Evolutionary conservation across 2,113 vertebrate species (phyloP), one percentile per base, ranked within the genome.

Genomic region (Eolophus roseicapilla): DNA sequence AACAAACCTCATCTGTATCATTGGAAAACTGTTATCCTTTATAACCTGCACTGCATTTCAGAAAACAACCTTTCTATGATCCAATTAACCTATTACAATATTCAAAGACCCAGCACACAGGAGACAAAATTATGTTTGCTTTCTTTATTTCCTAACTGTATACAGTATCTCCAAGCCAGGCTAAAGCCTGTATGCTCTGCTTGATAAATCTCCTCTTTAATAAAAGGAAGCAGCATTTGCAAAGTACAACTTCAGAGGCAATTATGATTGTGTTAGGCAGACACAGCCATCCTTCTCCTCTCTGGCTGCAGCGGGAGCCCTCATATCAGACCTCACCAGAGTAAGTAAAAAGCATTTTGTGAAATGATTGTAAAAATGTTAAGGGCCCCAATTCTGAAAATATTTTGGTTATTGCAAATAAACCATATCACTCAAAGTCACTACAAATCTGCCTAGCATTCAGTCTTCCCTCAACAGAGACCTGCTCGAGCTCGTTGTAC

Each of bases 41-140:
- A 94, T 86, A 93, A 79, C 47, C 71, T 49, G 82, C 39, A 17
- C 91, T 81, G 67, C 50, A 25, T 92, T 97, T 97, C 17, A 19
- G 76, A 86, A 95, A 97, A 65, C 46, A 94, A 98, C 70, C 52
- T 95, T 83, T 91, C 59, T 57, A 5, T 95, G 96, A 97, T 96
- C 96, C 96, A 97, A 97, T 96, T 97, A 97, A 96, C 88, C 94
- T 97, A 96, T 97, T 97, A 96, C 59, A 96, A 79, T 93, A 96
- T 96, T 95, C 82, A 97, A 97, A 97, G 75, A 95, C 84, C 88
- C 65, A 5, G 93, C 65, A 83, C 79, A 83, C 41, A 62, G 79
- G 93, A 93, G 89, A 89, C 60, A 90, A 94, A 97, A 93, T 84
- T 52, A 96, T 95, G 82, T 96, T 96, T 98, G 67, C 94, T 73